Percentiles rank a stretch among this genome's conserved stretches.
These are phyloP conservation scores for Cottus gobio DNA, from an alignment of 2,113 vertebrate genomes.

Conservation along the genomic window DNA sequence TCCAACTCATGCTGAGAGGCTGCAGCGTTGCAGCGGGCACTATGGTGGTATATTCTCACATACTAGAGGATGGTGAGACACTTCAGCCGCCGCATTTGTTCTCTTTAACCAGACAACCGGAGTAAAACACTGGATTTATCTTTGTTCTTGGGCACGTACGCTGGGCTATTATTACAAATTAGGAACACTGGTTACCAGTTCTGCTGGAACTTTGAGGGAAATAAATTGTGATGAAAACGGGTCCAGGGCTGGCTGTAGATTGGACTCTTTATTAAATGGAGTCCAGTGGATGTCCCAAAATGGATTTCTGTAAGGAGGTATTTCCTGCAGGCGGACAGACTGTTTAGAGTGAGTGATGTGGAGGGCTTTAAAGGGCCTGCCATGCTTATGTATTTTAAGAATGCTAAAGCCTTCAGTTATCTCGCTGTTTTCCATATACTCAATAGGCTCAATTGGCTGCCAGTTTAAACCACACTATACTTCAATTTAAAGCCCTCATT, in stretches of 20 bases:
- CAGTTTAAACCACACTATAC: constrained; percentile 46
- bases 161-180: constrained; percentile 55
- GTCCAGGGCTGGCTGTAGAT: constrained; percentile 49
- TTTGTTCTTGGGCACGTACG: constrained; percentile 43
- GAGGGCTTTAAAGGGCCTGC: constrained; percentile 64
- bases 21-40: constrained; percentile 17
- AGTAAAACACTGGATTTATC: constrained; percentile 52
- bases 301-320: constrained; percentile 64
- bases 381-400: constrained; percentile 47
- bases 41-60: constrained; percentile 10
- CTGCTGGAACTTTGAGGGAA: constrained; percentile 41
- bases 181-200: constrained; percentile 29
- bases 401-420: constrained; percentile 58
- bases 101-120: constrained; percentile 29
- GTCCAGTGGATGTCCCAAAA: constrained; percentile 57
- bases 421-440: constrained; percentile 69
- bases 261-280: constrained; percentile 62
- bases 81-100: constrained; percentile 45
- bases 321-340: constrained; percentile 72
- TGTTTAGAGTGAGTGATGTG: constrained; percentile 73
- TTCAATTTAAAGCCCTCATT: constrained; percentile 55
- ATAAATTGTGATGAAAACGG: constrained; percentile 56
- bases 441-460: constrained; percentile 48
- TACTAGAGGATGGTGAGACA: constrained; percentile 23
- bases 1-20: constrained; percentile 57